Percentiles rank a stretch among this genome's conserved stretches.
Evolutionary conservation across 1,140 invertebrate genomes (phyloP).

Genomic region (Achroia grisella): DNA sequence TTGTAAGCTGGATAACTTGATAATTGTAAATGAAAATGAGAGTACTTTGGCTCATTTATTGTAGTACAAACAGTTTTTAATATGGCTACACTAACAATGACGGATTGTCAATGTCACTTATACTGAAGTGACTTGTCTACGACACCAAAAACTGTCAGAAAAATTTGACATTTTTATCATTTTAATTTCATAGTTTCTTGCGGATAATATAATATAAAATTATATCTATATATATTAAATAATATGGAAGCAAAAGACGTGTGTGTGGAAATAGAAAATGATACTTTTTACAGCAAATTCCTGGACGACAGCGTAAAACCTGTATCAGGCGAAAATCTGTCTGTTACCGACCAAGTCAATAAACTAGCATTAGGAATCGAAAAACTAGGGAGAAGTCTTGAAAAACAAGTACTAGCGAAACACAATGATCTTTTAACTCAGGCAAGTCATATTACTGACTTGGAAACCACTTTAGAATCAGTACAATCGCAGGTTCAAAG

Average conservation of each 20-base stretch:
- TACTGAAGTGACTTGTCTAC: too few relatives aligned
- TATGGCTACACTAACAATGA: too few relatives aligned
- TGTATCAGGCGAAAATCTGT: conserved; percentile 59
- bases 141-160: too few relatives aligned
- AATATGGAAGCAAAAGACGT: conserved; percentile 68
- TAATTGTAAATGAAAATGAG: too few relatives aligned
- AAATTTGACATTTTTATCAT: too few relatives aligned
- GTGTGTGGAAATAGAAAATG: conserved; percentile 70
- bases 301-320: conserved; percentile 52
- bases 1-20: too few relatives aligned
- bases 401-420: conserved; percentile 89
- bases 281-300: conserved; percentile 68
- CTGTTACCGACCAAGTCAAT: conserved; percentile 83
- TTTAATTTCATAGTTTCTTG: too few relatives aligned
- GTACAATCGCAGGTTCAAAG: conserved; percentile 88
- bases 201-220: too few relatives aligned
- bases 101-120: too few relatives aligned
- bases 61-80: too few relatives aligned
- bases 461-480: conserved; percentile 87
- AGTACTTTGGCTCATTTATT: too few relatives aligned
- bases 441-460: conserved; percentile 91
- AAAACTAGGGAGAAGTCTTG: conserved; percentile 86
- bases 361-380: conserved; percentile 86
- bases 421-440: conserved; percentile 92
- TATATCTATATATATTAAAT: too few relatives aligned